These are phyloP conservation scores for Tenualosa thibaudeaui DNA, from an alignment of 2,797 vertebrate species.

Conservation along the genomic window DNA sequence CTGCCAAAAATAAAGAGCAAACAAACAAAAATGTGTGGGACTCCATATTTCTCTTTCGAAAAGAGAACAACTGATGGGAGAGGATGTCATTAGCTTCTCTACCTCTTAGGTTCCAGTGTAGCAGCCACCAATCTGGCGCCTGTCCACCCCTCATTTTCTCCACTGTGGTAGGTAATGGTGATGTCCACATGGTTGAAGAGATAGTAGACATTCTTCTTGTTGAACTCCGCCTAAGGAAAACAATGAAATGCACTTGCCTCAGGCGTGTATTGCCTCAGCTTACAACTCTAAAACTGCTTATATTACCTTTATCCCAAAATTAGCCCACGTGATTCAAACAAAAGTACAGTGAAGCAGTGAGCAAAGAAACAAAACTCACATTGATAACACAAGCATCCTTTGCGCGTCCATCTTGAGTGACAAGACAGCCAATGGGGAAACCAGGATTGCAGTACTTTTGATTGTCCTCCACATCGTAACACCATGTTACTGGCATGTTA, in stretches of 20 bases:
- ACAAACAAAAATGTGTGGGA: neutral
- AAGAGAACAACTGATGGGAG: neutral
- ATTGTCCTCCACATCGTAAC: constrained; percentile 82
- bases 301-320: neutral
- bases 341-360: too few species aligned
- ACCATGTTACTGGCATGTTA: constrained; percentile 95
- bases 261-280: neutral
- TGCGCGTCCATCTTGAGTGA: constrained; percentile 72
- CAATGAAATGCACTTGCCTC: neutral
- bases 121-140: constrained; percentile 83
- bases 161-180: constrained; percentile 85
- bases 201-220: constrained; percentile 87
- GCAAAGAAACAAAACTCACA: constrained; percentile 71
- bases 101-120: constrained; percentile 87
- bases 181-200: constrained; percentile 92
- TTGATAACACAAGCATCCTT: constrained; percentile 89
- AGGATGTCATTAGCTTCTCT: neutral
- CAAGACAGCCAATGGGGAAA: constrained; percentile 89
- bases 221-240: constrained; percentile 82
- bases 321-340: too few species aligned
- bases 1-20: constrained; percentile 62
- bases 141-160: constrained; percentile 73
- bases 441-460: constrained; percentile 89
- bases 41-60: neutral
- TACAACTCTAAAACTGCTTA: too few species aligned